Evolutionary conservation across 92 coral and sea anemone species (phyloP), one percentile per base, ranked within the genome.

Genomic region (Heliopora coerulea): DNA sequence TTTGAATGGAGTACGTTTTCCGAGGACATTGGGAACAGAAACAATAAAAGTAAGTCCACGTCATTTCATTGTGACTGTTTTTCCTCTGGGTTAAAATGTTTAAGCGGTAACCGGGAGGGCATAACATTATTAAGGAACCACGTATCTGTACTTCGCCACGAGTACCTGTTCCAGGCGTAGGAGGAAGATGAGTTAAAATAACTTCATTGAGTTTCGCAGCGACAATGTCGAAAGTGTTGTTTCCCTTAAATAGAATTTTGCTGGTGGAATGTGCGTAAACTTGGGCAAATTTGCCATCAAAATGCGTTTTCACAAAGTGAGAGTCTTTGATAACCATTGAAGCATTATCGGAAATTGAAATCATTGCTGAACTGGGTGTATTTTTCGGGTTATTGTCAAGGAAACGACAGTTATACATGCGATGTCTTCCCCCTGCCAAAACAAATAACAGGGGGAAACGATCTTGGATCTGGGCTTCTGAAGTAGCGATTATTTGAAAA

Each of bases 21-120:
- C 39, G 35, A 17, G 66, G 66, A 30, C 66, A 60, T 60, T 60
- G 66, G 23, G 17, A 34, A 60, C 66, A 60, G 3, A 39, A 60
- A 27, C 35, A 21, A 60, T 60, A 19, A 31, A 60, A 24, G 66
- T 60, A 60, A 28, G 26, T 0, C 8, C 41, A 60, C 17, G 19
- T 60, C 39, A 29, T 12, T 37, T 37, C 6, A 60, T 15, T 11
- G 23, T 31, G 3, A 11, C 24, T 30, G 11, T 17, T 14, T 21
- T 8, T 3, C 3, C 35, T 24, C 25, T 27, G 39, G 35, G 8
- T 60, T 39, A 24, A 2, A 31, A 29, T 28, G 17, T 24, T 60
- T 2, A 60, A 24, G 35, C 34, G 35, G 29, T 60, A 60, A 24
- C 66, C 66, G 18, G 34, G 35, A 9, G 66, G 66, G 11, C 66